Evolutionary conservation across 1,140 invertebrate genomes (phyloP).

Genomic region (Cyphomyrmex costatus): DNA sequence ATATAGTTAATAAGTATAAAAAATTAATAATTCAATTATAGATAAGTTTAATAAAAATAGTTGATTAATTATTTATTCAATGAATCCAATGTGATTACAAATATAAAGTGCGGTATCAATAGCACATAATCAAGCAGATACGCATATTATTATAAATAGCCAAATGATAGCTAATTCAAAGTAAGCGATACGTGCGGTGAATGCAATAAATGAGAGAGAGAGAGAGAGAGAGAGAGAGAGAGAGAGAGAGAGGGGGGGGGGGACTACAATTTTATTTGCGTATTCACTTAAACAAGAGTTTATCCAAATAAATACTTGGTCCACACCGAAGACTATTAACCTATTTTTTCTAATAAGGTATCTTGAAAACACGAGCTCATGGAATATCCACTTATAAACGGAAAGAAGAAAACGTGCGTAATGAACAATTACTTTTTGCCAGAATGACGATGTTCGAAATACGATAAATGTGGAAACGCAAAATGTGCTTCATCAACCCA

Average conservation of each 20-base stretch:
- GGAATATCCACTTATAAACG: background rate
- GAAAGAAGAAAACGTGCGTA: background rate
- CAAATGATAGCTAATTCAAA: background rate
- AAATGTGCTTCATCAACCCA: background rate
- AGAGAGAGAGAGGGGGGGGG: too few species aligned
- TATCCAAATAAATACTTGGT: conserved; percentile 6
- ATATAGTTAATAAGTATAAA: background rate
- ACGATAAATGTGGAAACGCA: background rate
- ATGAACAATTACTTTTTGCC: conserved; percentile 3
- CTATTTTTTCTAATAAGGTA: background rate
- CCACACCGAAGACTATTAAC: conserved; percentile 17
- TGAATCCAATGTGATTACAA: conserved; percentile 29
- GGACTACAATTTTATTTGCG: conserved; percentile 43
- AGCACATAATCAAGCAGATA: conserved; percentile 19
- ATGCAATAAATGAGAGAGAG: conserved; percentile 23
- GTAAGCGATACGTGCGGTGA: conserved; percentile 15
- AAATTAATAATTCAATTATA: background rate
- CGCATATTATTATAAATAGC: conserved; percentile 2
- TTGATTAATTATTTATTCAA: background rate
- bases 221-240: too few species aligned
- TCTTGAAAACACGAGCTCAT: background rate
- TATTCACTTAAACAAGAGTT: conserved; percentile 25
- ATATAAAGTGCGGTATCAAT: background rate
- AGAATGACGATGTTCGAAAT: background rate
- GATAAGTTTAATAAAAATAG: background rate